Percentiles rank a stretch among this genome's conserved stretches.
phyloP scores from a whole-genome alignment of 2,113 vertebrate genomes.

The Mormyrus iriodes region DNA sequence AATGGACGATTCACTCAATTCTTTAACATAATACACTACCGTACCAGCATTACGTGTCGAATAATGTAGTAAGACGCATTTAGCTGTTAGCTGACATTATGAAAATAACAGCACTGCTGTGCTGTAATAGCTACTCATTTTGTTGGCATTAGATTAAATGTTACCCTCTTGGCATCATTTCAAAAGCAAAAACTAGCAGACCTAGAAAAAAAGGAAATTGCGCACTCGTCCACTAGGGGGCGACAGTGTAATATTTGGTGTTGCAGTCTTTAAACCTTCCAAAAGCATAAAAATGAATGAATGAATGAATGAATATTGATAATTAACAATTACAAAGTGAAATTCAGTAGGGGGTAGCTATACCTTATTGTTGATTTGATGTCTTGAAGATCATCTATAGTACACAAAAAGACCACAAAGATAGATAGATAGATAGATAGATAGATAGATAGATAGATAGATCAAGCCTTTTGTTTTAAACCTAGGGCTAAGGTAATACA shows the following conservation, averaged over 20 bases:
- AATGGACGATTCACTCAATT: background rate
- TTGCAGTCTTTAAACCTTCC: background rate
- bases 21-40: background rate
- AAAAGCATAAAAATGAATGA: background rate
- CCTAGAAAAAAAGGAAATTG: background rate
- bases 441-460: constrained; percentile 1
- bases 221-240: constrained; percentile 14
- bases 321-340: background rate
- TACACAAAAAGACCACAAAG: background rate
- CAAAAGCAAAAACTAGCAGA: background rate
- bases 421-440: background rate
- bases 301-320: background rate
- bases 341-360: background rate
- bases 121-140: background rate
- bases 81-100: background rate
- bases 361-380: background rate
- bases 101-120: background rate
- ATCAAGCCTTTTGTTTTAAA: background rate
- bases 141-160: background rate
- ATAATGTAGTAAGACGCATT: background rate
- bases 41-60: background rate
- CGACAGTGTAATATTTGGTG: background rate
- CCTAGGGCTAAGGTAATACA: background rate
- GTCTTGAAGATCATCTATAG: background rate
- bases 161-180: background rate